Evolutionary conservation across 2,888 invertebrate genomes (phyloP).

Genomic region (Cactoblastis cactorum): DNA sequence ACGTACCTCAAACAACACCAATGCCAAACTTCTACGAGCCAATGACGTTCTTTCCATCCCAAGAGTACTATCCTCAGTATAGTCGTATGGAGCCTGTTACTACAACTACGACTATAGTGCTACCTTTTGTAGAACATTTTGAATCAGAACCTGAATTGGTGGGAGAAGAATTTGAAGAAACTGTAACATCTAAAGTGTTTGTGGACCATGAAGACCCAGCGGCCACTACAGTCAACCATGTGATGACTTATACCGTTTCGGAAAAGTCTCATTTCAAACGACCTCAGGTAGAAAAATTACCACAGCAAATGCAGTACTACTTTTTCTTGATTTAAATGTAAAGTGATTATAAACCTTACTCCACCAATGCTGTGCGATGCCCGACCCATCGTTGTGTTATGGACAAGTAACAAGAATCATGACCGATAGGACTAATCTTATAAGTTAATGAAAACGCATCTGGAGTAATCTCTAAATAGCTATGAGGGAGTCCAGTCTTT

Average conservation of each 20-base stretch:
- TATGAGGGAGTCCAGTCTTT: too few relatives aligned
- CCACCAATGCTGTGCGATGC: too few relatives aligned
- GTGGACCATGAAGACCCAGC: conserved; percentile 61
- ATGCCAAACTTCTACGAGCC: conserved; percentile 57
- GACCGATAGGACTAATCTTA: too few relatives aligned
- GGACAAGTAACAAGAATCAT: too few relatives aligned
- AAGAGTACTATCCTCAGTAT: conserved; percentile 41
- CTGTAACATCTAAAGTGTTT: conserved; percentile 55
- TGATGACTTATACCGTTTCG: conserved; percentile 62
- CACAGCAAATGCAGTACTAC: conserved; percentile 67
- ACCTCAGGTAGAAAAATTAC: conserved; percentile 57
- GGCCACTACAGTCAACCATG: conserved; percentile 59
- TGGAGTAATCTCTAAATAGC: too few relatives aligned
- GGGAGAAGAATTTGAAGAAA: conserved; percentile 66
- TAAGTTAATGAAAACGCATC: too few relatives aligned
- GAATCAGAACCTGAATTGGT: conserved; percentile 57
- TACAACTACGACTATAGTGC: conserved; percentile 34
- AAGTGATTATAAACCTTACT: too few relatives aligned
- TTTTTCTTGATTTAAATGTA: conserved; percentile 55
- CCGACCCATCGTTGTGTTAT: too few relatives aligned
- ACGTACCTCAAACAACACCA: conserved; percentile 39
- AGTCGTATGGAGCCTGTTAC: conserved; percentile 46
- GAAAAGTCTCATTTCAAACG: conserved; percentile 64
- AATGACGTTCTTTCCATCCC: conserved; percentile 41
- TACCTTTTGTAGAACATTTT: conserved; percentile 39